A percentile compares a stretch with the other conserved stretches of the same genome.
phyloP scores from a whole-genome alignment of 2,888 invertebrate species.

The Bombylius major region DNA sequence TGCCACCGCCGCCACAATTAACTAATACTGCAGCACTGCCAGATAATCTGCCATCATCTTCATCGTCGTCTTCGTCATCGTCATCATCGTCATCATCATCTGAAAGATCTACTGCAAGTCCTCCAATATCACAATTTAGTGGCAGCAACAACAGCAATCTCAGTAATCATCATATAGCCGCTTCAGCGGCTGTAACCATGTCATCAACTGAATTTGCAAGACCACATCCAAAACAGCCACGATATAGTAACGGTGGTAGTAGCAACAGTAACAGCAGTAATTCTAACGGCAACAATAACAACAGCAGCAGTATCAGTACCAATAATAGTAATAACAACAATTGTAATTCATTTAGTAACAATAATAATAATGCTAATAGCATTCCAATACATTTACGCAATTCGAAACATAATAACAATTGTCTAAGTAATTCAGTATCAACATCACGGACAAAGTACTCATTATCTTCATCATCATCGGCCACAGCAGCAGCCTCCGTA shows the following conservation, averaged over 20 bases:
- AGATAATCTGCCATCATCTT: conserved; percentile 10
- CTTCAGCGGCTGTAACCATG: conserved; percentile 15
- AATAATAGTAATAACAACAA: conserved; percentile 13
- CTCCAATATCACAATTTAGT: conserved; percentile 1
- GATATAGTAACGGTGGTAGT: conserved; percentile 11
- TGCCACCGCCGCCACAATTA: conserved; percentile 8
- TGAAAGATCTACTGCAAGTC: conserved; percentile 5
- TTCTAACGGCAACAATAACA: conserved; percentile 12
- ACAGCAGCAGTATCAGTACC: conserved; percentile 6
- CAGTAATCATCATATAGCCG: conserved; percentile 8
- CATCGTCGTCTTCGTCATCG: conserved; percentile 2
- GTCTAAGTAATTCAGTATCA: background rate
- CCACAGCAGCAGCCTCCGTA: background rate
- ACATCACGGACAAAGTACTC: conserved; percentile 3
- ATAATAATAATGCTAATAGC: conserved; percentile 12
- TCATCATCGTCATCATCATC: conserved; percentile 1
- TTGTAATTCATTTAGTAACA: conserved; percentile 8
- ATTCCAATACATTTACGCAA: conserved; percentile 12
- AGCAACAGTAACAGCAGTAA: conserved; percentile 12
- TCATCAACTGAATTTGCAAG: conserved; percentile 23
- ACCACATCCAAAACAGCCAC: conserved; percentile 24
- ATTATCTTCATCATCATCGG: background rate
- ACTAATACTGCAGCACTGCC: background rate
- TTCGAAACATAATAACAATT: conserved; percentile 9
- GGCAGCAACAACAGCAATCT: conserved; percentile 3